phyloP scores from a whole-genome alignment of 2,113 vertebrate genomes.

The Scomber scombrus region DNA sequence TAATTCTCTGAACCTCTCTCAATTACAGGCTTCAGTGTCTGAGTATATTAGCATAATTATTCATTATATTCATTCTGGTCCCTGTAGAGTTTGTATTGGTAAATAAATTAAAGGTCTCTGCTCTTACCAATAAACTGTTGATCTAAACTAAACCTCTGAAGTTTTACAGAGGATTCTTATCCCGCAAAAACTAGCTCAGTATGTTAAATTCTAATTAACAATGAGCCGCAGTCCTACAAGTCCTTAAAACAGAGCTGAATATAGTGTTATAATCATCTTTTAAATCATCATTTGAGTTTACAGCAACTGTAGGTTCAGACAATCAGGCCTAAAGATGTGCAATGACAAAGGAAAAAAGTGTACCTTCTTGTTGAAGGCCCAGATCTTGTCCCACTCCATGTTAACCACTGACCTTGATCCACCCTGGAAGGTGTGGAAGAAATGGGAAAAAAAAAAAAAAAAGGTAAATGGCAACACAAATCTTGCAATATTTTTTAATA shows the following conservation, averaged over 20 bases:
- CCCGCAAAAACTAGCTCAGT: background rate
- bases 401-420: slow-evolving; percentile 98
- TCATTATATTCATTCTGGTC: background rate
- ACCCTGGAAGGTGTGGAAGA: slow-evolving; percentile 83
- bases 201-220: background rate
- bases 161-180: background rate
- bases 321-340: background rate
- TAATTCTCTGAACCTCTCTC: slow-evolving; percentile 2
- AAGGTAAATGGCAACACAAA: too few species aligned
- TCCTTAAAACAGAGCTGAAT: background rate
- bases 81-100: background rate
- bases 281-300: background rate
- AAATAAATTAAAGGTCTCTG: background rate
- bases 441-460: background rate
- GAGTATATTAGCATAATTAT: background rate
- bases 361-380: slow-evolving; percentile 99
- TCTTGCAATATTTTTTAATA: too few species aligned
- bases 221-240: background rate
- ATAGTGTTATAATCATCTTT: background rate
- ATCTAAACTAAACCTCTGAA: background rate
- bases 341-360: background rate
- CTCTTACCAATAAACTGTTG: background rate
- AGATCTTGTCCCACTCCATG: slow-evolving; percentile 99
- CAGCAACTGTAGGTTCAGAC: background rate
- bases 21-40: slow-evolving; percentile 7